Evolutionary conservation across 2,113 vertebrate genomes (phyloP).

Genomic region (Dicerorhinus sumatrensis): DNA sequence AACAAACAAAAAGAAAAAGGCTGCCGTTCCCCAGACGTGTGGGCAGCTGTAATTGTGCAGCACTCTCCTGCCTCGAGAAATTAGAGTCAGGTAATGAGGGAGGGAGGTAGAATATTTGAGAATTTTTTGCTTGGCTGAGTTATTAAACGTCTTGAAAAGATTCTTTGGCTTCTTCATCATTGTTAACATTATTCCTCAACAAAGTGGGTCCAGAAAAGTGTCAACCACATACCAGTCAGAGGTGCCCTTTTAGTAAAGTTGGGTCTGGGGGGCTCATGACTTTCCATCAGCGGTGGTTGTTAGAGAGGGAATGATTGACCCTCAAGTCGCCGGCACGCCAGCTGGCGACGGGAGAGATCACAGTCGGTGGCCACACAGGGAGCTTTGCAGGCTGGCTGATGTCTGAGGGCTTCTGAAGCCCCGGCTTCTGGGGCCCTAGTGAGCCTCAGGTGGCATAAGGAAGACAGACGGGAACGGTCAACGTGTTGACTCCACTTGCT

Average conservation of each 20-base stretch:
- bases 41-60: background rate
- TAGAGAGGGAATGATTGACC: background rate
- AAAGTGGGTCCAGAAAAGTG: background rate
- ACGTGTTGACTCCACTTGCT: background rate
- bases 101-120: background rate
- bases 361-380: background rate
- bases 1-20: background rate
- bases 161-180: background rate
- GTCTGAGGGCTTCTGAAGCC: background rate
- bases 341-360: background rate
- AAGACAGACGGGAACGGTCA: background rate
- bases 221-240: background rate
- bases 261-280: background rate
- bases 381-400: background rate
- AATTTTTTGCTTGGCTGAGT: slow-evolving; percentile 1
- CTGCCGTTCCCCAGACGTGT: background rate
- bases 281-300: background rate
- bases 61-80: background rate
- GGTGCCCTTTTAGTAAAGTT: background rate
- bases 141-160: background rate
- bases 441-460: background rate
- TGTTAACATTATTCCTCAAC: background rate
- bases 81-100: background rate
- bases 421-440: background rate
- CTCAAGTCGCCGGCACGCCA: background rate